Conservation (phyloP, 1,140 invertebrate genomes). For the Phthorimaea operculella region DNA sequence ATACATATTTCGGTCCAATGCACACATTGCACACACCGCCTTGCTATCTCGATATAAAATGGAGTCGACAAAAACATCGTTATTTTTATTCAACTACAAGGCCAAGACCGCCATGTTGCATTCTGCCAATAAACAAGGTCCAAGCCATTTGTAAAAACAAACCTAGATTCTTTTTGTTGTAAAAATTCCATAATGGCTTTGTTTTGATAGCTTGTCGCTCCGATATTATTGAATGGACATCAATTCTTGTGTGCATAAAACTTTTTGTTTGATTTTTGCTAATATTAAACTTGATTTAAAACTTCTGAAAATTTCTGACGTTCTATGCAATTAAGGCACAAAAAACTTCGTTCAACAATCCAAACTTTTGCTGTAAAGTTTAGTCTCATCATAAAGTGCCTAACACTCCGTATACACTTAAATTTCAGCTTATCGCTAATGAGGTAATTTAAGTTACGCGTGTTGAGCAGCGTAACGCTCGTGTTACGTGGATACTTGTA, state of each 20-base stretch:
- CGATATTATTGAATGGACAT: no score
- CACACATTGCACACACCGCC: slow-evolving; percentile 24
- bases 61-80: slow-evolving; percentile 54
- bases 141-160: slow-evolving; percentile 5
- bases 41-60: slow-evolving; percentile 46
- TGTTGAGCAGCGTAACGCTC: slow-evolving; percentile 7
- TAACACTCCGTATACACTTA: background rate
- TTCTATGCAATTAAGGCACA: no score
- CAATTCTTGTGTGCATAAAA: no score
- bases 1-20: slow-evolving; percentile 21
- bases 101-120: slow-evolving; percentile 56
- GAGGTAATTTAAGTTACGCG: slow-evolving; percentile 1
- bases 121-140: slow-evolving; percentile 55
- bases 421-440: slow-evolving; percentile 3
- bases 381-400: no score
- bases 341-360: no score
- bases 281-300: no score
- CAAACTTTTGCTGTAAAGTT: no score
- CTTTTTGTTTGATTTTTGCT: no score
- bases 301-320: no score
- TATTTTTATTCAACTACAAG: slow-evolving; percentile 61
- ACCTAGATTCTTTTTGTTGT: background rate
- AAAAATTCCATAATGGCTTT: no score
- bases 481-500: slow-evolving; percentile 19
- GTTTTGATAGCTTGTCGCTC: no score